A percentile compares a stretch with the other conserved stretches of the same genome.
phyloP scores from a whole-genome alignment of 2,888 invertebrate species.

The Caenorhabditis panamensis region DNA sequence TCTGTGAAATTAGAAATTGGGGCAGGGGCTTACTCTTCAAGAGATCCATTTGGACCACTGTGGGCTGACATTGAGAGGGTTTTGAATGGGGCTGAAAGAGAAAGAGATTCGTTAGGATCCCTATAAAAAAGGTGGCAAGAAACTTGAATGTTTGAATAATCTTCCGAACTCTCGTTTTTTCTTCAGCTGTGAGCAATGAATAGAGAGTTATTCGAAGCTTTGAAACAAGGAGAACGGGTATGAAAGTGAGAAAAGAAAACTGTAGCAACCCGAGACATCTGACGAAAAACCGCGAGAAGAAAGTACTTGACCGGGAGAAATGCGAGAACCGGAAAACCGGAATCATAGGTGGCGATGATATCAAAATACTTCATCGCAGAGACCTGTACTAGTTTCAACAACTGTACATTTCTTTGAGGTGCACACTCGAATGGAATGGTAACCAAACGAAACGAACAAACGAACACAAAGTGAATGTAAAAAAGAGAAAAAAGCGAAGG shows the following conservation, averaged over 20 bases:
- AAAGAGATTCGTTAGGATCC: no score
- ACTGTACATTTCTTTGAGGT: background rate
- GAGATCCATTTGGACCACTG: slow-evolving; percentile 51
- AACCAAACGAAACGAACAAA: slow-evolving; percentile 16
- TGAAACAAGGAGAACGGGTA: no score
- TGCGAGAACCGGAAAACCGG: slow-evolving; percentile 1
- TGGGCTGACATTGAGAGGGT: slow-evolving; percentile 31
- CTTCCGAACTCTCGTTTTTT: slow-evolving; percentile 4
- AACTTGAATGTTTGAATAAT: slow-evolving; percentile 9
- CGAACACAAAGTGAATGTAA: slow-evolving; percentile 20
- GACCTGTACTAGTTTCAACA: slow-evolving; percentile 1
- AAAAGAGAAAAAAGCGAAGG: slow-evolving; percentile 3
- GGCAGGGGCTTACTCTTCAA: slow-evolving; percentile 33
- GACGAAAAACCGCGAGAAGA: no score
- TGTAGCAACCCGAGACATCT: no score
- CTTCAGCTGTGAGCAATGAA: no score
- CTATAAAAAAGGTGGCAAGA: slow-evolving; percentile 17
- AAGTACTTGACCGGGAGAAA: no score
- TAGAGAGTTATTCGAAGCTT: background rate
- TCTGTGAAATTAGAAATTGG: background rate
- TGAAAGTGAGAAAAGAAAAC: no score
- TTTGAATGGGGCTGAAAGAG: slow-evolving; percentile 9
- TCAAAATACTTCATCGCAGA: background rate
- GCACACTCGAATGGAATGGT: slow-evolving; percentile 12
- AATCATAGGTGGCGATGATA: no score